Conservation (phyloP, 2,113 vertebrate species). For the Megaceryle torquata region DNA sequence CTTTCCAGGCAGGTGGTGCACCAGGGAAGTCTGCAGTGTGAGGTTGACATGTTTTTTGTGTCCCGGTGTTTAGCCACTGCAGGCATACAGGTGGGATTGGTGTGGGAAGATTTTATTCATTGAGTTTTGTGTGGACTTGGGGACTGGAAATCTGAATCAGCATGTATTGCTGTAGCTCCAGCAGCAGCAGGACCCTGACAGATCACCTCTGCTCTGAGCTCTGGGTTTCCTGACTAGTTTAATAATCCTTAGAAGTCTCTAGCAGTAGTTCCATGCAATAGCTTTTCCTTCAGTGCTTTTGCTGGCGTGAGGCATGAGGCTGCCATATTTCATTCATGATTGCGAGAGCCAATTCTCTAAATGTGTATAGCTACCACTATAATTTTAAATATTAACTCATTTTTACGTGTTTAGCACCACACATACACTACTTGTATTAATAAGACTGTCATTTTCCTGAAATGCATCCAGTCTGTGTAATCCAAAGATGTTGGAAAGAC, state of each 20-base stretch:
- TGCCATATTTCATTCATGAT: background rate
- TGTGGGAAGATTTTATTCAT: background rate
- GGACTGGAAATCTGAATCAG: background rate
- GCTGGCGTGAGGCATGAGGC: background rate
- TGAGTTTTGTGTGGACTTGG: background rate
- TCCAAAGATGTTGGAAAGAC: background rate
- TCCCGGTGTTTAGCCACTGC: background rate
- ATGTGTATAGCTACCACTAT: background rate
- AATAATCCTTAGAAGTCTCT: background rate
- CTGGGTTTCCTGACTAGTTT: background rate
- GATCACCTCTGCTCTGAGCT: background rate
- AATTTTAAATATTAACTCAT: background rate
- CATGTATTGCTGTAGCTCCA: background rate
- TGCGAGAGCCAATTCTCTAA: background rate
- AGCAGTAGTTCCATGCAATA: background rate
- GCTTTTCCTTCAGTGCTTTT: background rate
- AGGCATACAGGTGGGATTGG: background rate
- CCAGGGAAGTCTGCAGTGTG: background rate
- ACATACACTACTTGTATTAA: background rate
- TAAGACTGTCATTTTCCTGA: background rate
- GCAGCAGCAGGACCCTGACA: background rate
- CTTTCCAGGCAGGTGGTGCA: background rate
- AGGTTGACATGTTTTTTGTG: background rate
- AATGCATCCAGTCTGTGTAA: background rate
- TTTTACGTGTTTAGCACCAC: background rate